These are phyloP conservation scores for Pegea sp. DNA, from an alignment of 23 tunicate genomes.

Conservation along the genomic window DNA sequence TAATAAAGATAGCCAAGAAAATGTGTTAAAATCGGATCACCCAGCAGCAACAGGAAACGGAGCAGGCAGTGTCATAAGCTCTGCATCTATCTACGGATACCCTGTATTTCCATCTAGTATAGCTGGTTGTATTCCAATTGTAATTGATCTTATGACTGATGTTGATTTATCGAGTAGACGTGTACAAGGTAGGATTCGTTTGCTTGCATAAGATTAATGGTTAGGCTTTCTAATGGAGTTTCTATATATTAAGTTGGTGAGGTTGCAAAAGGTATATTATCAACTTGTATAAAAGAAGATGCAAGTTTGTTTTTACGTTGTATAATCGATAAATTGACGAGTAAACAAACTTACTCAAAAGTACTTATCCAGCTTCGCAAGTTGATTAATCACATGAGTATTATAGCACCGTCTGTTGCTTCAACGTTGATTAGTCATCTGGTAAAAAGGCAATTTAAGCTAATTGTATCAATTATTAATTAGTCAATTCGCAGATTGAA, in stretches of 20 bases:
- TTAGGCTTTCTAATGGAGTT: no score
- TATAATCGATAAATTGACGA: conserved; percentile 32
- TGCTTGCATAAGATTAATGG: no score
- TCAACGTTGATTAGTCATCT: conserved; percentile 23
- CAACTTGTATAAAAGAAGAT: conserved; percentile 60
- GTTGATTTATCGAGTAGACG: no score
- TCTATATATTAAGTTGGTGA: conserved; percentile 67
- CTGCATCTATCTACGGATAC: background rate
- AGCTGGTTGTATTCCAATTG: conserved; percentile 47
- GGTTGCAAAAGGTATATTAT: conserved; percentile 14
- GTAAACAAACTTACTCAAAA: conserved; percentile 8
- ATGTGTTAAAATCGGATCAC: conserved; percentile 2
- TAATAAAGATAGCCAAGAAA: conserved; percentile 12
- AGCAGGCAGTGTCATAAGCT: background rate
- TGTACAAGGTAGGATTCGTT: no score
- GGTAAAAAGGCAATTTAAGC: conserved; percentile 21
- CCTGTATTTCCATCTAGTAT: conserved; percentile 63
- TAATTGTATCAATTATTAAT: background rate
- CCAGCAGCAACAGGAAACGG: conserved; percentile 2
- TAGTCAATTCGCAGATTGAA: background rate
- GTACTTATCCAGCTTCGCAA: conserved; percentile 18
- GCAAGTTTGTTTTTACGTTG: conserved; percentile 39
- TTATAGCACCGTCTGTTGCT: conserved; percentile 37
- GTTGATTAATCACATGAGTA: conserved; percentile 10
- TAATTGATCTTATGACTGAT: conserved; percentile 18